Evolutionary conservation across 2,113 vertebrate species (phyloP), one percentile per base, ranked within the genome.

Genomic region (Scopus umbretta): DNA sequence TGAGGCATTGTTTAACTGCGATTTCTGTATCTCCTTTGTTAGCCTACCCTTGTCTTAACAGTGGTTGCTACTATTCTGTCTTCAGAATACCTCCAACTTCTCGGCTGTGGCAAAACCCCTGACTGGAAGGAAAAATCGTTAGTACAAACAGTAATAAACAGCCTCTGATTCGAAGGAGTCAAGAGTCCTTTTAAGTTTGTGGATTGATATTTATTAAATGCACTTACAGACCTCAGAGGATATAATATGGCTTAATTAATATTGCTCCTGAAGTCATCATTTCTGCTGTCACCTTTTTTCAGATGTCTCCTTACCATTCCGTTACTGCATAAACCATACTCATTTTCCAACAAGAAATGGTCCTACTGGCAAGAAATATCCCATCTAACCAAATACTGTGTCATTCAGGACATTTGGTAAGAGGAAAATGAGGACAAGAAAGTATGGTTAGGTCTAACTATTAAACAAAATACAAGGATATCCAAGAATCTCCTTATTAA

Each of bases 171-270:
- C 0, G 0, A 15, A 16, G 38, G n/a, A 94, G 18, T 65, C 56
- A 42, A 40, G 30, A 86, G 53, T 70, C 42, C n/a, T 88, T 94
- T 81, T 66, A 88, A 63, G 27, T 49, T 20, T 86, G 56, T 80
- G 56, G 52, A 71, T 34, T 94, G 29, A n/a, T 87, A 83, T 61
- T 95, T 87, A 89, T 87, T 89, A 94, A 94, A 75, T 68, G 63
- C 40, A 81, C n/a, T 71, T 75, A 42, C 18, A 83, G 56, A 85
- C n/a, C 52, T 91, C 58, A 85, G 73, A 79, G 11, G 5, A 22
- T 66, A 47, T 30, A 80, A 84, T 34, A 55, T 29, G 20, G 59
- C 25, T 85, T 94, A 84, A 83, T 83, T 92, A 92, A 78, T 86
- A 58, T 43, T 0, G 0, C 38, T 84, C 61, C 88, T 78, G 66